Evolutionary conservation across 2,113 vertebrate genomes (phyloP).

Genomic region (Neodontobutis hainanensis): DNA sequence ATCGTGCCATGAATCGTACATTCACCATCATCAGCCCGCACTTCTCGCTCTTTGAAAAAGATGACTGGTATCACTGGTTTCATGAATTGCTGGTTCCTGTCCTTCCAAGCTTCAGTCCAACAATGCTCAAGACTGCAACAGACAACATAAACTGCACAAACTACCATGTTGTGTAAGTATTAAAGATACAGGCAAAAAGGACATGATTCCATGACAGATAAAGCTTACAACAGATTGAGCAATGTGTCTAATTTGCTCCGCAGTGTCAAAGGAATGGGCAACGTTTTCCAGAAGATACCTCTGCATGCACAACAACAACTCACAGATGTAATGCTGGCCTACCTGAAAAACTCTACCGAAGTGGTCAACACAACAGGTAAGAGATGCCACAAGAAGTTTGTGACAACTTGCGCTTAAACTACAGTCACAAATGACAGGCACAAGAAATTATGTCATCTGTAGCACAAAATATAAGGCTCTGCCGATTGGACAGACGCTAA

Average conservation of each 20-base stretch:
- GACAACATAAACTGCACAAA: constrained; percentile 34
- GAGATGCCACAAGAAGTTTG: neutral
- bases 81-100: constrained; percentile 30
- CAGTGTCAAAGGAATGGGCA: constrained; percentile 30
- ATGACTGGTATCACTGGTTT: constrained; percentile 31
- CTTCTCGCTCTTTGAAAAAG: constrained; percentile 6
- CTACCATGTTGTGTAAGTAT: constrained; percentile 50
- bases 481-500: neutral
- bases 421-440: neutral
- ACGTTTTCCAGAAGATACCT: neutral
- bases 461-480: neutral
- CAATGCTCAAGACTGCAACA: constrained; percentile 33
- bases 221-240: neutral
- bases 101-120: constrained; percentile 46
- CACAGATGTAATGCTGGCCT: constrained; percentile 13
- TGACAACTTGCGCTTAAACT: too few species aligned
- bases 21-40: constrained; percentile 36
- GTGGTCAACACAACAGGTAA: constrained; percentile 21
- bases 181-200: neutral
- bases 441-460: neutral
- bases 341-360: constrained; percentile 8
- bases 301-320: neutral
- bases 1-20: constrained; percentile 55
- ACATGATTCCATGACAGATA: neutral
- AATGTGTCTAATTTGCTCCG: neutral